Base-by-base conservation (phyloP, 2,797 vertebrate genomes). In the Bovichtus diacanthus region DNA sequence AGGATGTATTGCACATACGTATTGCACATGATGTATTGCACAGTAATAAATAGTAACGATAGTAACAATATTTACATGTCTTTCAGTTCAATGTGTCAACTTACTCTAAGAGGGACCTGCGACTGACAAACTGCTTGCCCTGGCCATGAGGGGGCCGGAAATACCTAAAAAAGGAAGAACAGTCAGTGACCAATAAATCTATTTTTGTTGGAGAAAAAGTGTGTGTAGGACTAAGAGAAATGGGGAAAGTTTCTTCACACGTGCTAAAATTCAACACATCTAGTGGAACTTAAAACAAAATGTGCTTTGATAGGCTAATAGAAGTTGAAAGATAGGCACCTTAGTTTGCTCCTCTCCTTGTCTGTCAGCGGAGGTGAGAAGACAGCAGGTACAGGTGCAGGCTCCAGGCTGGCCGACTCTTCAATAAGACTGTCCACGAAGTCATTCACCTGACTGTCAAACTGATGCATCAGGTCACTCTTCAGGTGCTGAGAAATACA, bases 101-200 rank as follows among this genome's bases (percentile, higher is more conserved):
- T 98, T 82, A 99, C 98, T 99, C 98, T 69, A 99, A 93, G n/a
- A 99, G 92, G 44, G 98, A 99, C 25, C 93, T 95, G 63, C 97
- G 96, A 76, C 90, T 89, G 84, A 97, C 87, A 92, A 98, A 99
- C 74, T 96, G 93, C 85, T 99, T 99, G 38, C 96, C 96, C 1
- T 96, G 94, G 74, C 96, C 95, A 50, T 96, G 95, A 82, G 95
- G 94, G 44, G 96, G 94, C 71, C 92, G 95, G 0, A 92, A 84
- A 80, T 90, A 89, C 88, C 96, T 98, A 65, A 29, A 76, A 69
- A 34, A 75, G 13, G 78, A 50, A 19, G 80, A 65, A 76, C 1
- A 73, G 11, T 51, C 9, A 53, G 31, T 15, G 2, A 53, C 3
- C 1, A 25, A 16, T 11, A 15, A 29, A 23, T 44, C 1, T 10